phyloP scores from a whole-genome alignment of 2,797 vertebrate species.

The Sebastes itinus region DNA sequence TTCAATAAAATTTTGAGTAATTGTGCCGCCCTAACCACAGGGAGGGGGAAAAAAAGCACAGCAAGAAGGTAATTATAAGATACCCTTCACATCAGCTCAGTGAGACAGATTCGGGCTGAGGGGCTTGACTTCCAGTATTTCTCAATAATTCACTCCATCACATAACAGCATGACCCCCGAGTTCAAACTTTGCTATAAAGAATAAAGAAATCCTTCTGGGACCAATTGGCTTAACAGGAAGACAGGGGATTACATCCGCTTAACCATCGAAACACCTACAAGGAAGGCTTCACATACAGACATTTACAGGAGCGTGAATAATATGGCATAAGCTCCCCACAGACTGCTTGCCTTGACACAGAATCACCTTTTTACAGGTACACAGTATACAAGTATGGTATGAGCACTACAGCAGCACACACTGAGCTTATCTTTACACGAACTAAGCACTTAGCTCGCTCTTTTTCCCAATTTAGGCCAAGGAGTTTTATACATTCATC shows the following conservation, averaged over 20 bases:
- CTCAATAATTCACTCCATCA: background rate
- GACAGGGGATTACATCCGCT: conserved; percentile 46
- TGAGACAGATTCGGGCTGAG: conserved; percentile 17
- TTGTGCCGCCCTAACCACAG: background rate
- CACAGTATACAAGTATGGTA: background rate
- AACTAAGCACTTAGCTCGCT: background rate
- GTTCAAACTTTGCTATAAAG: conserved; percentile 23
- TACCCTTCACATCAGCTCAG: background rate
- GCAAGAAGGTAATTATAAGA: conserved; percentile 8
- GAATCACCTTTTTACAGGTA: conserved; percentile 8
- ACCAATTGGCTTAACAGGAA: conserved; percentile 50
- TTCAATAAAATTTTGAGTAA: too few species aligned
- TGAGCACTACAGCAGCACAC: background rate
- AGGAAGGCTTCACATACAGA: conserved; percentile 11
- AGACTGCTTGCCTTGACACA: conserved; percentile 12
- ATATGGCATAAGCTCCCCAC: conserved; percentile 18
- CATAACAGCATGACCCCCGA: conserved; percentile 21
- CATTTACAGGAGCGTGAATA: conserved; percentile 37
- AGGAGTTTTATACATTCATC: background rate
- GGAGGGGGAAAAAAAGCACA: background rate
- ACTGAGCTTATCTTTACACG: background rate
- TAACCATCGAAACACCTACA: conserved; percentile 47
- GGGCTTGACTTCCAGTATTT: background rate
- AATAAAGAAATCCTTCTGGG: conserved; percentile 34
- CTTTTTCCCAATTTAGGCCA: too few species aligned